These are phyloP conservation scores for Cyprichromis sp. DNA, from an alignment of 2,113 vertebrate species.

Conservation along the genomic window DNA sequence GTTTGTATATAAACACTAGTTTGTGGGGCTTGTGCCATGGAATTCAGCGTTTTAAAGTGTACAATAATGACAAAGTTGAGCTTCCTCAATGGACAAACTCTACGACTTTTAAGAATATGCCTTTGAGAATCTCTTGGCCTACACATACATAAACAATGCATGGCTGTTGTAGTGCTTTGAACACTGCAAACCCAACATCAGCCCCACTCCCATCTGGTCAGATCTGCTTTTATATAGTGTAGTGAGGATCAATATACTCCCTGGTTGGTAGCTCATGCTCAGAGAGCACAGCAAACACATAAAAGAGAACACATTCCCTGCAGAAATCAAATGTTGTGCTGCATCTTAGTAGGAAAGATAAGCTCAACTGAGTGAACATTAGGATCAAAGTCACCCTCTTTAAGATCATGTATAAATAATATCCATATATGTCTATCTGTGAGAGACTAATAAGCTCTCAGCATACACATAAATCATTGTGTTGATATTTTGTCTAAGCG, in stretches of 20 bases:
- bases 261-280: constrained; percentile 23
- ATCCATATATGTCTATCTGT: background rate
- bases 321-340: background rate
- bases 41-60: background rate
- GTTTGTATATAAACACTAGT: background rate
- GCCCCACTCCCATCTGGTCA: constrained; percentile 22
- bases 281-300: constrained; percentile 6
- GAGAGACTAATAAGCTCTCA: background rate
- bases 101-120: background rate
- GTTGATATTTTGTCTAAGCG: background rate
- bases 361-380: background rate
- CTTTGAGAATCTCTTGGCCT: background rate
- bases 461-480: background rate
- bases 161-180: background rate
- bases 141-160: background rate
- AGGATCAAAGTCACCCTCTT: background rate
- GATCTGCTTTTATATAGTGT: constrained; percentile 17
- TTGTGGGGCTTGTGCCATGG: background rate
- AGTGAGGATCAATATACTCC: constrained; percentile 15
- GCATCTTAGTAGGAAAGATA: background rate
- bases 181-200: background rate
- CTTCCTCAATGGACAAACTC: background rate
- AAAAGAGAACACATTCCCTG: constrained; percentile 8
- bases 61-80: background rate
- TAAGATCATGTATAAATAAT: background rate